Evolutionary conservation across 2,113 vertebrate species (phyloP).

Genomic region (Synchiropus splendidus): DNA sequence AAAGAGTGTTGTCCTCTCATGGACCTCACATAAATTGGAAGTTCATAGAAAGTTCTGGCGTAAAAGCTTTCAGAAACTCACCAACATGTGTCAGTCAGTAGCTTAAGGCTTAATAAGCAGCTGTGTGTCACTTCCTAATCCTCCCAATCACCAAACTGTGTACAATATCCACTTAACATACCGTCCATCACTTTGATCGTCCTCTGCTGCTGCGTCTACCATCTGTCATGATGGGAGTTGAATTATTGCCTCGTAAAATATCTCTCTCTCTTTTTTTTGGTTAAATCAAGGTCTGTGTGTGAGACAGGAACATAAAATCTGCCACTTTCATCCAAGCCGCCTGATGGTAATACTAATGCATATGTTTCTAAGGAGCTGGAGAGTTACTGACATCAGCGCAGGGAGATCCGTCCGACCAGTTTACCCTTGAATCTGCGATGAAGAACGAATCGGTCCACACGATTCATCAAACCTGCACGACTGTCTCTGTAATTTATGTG

Average conservation of each 20-base stretch:
- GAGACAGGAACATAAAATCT: conserved; percentile 14
- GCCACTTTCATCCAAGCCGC: conserved; percentile 1
- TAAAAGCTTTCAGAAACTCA: conserved; percentile 31
- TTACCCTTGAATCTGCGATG: conserved; percentile 1
- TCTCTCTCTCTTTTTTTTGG: conserved; percentile 19
- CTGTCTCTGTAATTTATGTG: conserved; percentile 16
- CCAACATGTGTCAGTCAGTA: conserved; percentile 49
- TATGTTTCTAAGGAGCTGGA: conserved; percentile 7
- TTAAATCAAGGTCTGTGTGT: conserved; percentile 16
- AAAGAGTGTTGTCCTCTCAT: no score
- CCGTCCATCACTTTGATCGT: conserved; percentile 49
- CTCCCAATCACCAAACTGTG: conserved; percentile 36
- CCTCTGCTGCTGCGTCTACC: conserved; percentile 27
- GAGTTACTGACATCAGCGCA: conserved; percentile 1
- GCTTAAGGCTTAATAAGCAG: conserved; percentile 36
- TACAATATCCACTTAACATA: conserved; percentile 55
- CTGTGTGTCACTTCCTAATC: conserved; percentile 52
- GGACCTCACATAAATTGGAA: no score
- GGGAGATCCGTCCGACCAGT: conserved; percentile 2
- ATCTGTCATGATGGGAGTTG: conserved; percentile 24
- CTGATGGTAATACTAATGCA: conserved; percentile 9
- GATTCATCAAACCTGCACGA: not conserved
- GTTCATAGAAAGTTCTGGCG: no score
- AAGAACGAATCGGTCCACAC: no score
- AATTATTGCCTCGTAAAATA: conserved; percentile 24